phyloP scores from a whole-genome alignment of 1,140 invertebrate species.

The Drosophila eugracilis region DNA sequence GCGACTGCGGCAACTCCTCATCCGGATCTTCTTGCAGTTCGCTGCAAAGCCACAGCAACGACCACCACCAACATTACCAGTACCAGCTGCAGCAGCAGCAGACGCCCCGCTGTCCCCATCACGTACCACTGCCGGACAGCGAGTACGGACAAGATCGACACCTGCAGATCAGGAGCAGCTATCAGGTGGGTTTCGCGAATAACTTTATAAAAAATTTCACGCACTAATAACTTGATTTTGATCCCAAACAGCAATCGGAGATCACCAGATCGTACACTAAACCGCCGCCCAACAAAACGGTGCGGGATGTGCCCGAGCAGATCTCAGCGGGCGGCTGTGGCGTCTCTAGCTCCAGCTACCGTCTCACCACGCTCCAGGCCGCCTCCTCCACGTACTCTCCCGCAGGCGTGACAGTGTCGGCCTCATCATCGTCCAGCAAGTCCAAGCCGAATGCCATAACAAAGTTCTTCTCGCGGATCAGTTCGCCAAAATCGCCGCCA shows the following conservation, averaged over 20 bases:
- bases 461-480: conserved; percentile 83
- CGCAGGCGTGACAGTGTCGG: conserved; percentile 16
- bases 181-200: conserved; percentile 85
- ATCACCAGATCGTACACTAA: conserved; percentile 84
- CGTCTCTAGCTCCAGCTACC: conserved; percentile 65
- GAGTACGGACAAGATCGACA: conserved; percentile 87
- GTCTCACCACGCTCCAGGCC: conserved; percentile 61
- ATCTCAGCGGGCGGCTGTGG: conserved; percentile 54
- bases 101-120: conserved; percentile 86
- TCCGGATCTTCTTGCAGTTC: conserved; percentile 61
- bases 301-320: conserved; percentile 83
- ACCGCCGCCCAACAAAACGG: conserved; percentile 84
- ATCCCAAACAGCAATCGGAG: conserved; percentile 72
- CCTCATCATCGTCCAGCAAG: conserved; percentile 59
- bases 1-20: conserved; percentile 54
- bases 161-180: conserved; percentile 86
- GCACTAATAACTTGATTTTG: neutral
- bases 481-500: conserved; percentile 79
- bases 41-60: conserved; percentile 74
- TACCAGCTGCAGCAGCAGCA: conserved; percentile 83
- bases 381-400: conserved; percentile 44
- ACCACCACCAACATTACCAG: conserved; percentile 84
- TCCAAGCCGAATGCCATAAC: conserved; percentile 84
- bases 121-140: conserved; percentile 87
- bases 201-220: rapidly evolving